Conservation (phyloP, 2,888 invertebrate species). For the Lycaena phlaeas region DNA sequence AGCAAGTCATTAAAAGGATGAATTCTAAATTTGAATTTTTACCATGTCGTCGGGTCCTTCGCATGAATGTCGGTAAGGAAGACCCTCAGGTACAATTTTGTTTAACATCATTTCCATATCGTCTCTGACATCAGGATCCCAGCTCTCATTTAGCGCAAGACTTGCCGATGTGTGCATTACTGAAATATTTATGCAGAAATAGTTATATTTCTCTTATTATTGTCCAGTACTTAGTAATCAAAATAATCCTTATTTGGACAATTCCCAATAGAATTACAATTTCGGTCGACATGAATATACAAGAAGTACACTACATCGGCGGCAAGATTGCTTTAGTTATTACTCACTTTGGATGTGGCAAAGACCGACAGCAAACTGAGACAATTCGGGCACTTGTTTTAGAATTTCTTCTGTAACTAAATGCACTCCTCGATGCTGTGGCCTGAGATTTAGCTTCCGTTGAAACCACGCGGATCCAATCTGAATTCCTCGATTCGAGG, state of each 20-base stretch:
- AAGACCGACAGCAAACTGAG: conserved; percentile 94
- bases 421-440: conserved; percentile 97
- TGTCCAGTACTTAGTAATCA: conserved; percentile 10
- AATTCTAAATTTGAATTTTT: conserved; percentile 32
- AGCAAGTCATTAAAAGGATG: not conserved
- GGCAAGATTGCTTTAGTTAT: conserved; percentile 43
- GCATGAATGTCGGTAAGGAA: conserved; percentile 96
- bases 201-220: conserved; percentile 10
- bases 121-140: conserved; percentile 97
- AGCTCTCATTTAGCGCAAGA: conserved; percentile 97
- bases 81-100: conserved; percentile 97
- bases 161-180: conserved; percentile 99
- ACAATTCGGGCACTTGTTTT: conserved; percentile 93
- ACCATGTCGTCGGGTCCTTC: conserved; percentile 99
- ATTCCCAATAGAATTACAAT: conserved; percentile 30
- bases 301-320: conserved; percentile 51
- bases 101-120: conserved; percentile 99
- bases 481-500: conserved; percentile 93
- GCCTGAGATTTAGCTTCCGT: conserved; percentile 95
- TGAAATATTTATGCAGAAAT: conserved; percentile 58
- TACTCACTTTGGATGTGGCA: conserved; percentile 97
- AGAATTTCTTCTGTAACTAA: conserved; percentile 97
- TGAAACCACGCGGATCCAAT: conserved; percentile 99
- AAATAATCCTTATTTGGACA: no score
- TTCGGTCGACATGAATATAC: conserved; percentile 27